Evolutionary conservation across 35 echinoderm and acorn worm species (phyloP), one percentile per base, ranked within the genome.

Genomic region (Anneissia japonica): DNA sequence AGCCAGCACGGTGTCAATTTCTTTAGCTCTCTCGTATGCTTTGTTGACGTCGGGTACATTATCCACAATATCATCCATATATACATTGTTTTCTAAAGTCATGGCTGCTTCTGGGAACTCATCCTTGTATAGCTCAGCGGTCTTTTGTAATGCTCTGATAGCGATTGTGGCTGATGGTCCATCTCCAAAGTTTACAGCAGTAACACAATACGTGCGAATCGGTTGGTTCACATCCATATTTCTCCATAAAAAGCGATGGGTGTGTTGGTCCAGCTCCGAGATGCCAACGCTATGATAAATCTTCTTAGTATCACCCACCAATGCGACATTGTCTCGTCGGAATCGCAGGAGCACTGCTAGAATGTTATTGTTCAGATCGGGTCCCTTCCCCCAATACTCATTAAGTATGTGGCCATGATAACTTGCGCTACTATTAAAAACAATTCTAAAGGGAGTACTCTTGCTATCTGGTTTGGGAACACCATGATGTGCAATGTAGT

Each of bases 361-460:
- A 23, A 93, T 31, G 11, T 73, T 77, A 34, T 93, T 93, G 43
- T 85, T 78, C 16, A 93, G 32, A 76, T 93, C 87, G 10, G 91
- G 87, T 36, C 92, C 87, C 74, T 93, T 90, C 16, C 72, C 73
- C 87, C 91, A 93, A 75, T 93, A 89, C 0, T 89, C 83, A 76
- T 93, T 93, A 23, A 93, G 73, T 9, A 78, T 31, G 51, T 93
- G 91, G 26, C 91, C 91, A 35, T 93, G 82, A 34, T 76, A 89
- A 4, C 30, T 75, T 31, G 91, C 91, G 35, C 81, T 85, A 36
- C 81, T 85, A 41, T 89, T 93, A 40, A 93, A 93, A 3, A 93
- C 91, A 33, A 93, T 93, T 0, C 87, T 36, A n/a, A 93, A 46
- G 12, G 91, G 91, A 32, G 91, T 93, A 64, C 87, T 93, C 79